Evolutionary conservation across 2,888 invertebrate species (phyloP).

Genomic region (Callinectes sapidus): DNA sequence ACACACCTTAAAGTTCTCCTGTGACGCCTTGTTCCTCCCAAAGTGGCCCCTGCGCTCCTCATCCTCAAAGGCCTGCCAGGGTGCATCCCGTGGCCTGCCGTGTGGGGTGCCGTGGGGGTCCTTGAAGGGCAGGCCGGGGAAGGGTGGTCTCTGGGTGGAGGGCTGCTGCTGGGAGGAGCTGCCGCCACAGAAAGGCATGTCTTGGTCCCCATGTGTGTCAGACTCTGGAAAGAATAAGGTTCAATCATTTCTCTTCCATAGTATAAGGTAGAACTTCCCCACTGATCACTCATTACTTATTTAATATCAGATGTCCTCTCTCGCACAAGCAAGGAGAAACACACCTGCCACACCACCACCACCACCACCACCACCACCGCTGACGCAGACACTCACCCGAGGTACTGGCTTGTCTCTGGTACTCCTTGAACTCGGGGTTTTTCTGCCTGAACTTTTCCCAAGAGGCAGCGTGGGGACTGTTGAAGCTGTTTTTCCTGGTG

Average conservation of each 20-base stretch:
- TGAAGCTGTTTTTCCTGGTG: conserved; percentile 55
- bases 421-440: conserved; percentile 74
- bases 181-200: conserved; percentile 43
- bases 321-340: neutral
- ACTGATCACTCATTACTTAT: too few species aligned
- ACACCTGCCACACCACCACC: neutral
- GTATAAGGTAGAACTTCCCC: too few species aligned
- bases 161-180: neutral
- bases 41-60: conserved; percentile 39
- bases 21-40: conserved; percentile 37
- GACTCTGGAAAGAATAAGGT: conserved; percentile 40
- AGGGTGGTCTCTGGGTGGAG: neutral
- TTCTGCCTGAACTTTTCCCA: conserved; percentile 75
- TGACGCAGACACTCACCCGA: conserved; percentile 38
- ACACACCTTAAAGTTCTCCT: conserved; percentile 56
- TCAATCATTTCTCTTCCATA: too few species aligned
- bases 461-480: conserved; percentile 72
- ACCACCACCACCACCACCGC: neutral
- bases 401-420: conserved; percentile 66
- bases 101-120: neutral
- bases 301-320: neutral
- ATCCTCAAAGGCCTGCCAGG: conserved; percentile 33
- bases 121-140: conserved; percentile 2
- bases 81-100: neutral
- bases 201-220: conserved; percentile 39